A percentile compares a stretch with the other conserved stretches of the same genome.
phyloP scores from a whole-genome alignment of 2,113 vertebrate species.

The Cinclus cinclus region DNA sequence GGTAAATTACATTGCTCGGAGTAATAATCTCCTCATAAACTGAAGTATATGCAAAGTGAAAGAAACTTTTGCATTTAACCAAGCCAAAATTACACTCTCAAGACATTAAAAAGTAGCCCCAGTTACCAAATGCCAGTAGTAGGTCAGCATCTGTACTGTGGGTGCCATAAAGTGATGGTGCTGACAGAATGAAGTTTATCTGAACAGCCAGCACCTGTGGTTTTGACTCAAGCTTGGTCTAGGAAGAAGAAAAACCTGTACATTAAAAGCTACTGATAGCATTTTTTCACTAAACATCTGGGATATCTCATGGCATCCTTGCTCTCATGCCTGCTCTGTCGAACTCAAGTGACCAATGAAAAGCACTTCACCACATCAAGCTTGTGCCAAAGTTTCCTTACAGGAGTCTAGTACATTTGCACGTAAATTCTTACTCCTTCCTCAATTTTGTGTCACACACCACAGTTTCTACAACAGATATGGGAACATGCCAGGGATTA shows the following conservation, averaged over 20 bases:
- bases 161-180: neutral
- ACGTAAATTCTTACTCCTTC: neutral
- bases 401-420: neutral
- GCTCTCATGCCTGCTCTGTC: neutral
- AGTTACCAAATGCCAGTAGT: neutral
- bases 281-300: neutral
- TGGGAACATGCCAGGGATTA: accelerated
- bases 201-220: neutral
- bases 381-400: neutral
- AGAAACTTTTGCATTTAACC: neutral
- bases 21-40: neutral
- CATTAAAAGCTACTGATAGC: neutral
- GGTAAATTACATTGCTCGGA: neutral
- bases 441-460: neutral
- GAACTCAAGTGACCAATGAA: neutral
- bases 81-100: neutral
- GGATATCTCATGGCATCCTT: neutral
- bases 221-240: neutral
- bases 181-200: neutral
- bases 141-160: neutral
- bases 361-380: neutral
- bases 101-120: neutral
- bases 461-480: neutral
- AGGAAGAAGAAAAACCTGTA: neutral
- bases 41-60: neutral